phyloP scores from a whole-genome alignment of 2,797 vertebrate species.

The Melanogrammus aeglefinus region DNA sequence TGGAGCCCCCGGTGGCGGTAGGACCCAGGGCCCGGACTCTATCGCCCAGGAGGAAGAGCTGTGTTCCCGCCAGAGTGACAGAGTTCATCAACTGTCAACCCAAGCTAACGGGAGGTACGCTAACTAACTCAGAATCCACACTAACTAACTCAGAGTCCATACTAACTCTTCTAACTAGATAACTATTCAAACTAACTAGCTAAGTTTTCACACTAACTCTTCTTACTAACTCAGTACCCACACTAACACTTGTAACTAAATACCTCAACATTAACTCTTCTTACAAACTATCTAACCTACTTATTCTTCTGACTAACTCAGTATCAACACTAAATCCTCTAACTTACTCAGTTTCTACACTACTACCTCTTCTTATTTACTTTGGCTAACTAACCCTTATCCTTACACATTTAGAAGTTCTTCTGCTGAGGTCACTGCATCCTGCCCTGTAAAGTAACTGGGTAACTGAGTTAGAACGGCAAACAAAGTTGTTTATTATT shows the following conservation, averaged over 20 bases:
- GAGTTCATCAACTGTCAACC: constrained; percentile 93
- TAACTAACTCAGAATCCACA: not conserved
- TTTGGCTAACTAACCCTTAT: too few species aligned
- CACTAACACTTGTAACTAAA: not conserved
- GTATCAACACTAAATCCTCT: not conserved
- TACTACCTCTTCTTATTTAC: too few species aligned
- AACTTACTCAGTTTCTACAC: too few species aligned
- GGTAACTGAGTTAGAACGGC: too few species aligned
- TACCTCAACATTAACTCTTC: not conserved
- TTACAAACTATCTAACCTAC: not conserved
- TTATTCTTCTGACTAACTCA: not conserved
- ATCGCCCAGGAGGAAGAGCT: constrained; percentile 51
- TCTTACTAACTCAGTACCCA: too few species aligned
- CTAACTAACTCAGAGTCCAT: too few species aligned
- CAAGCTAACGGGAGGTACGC: constrained; percentile 86
- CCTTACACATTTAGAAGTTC: too few species aligned
- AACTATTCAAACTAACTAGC: not conserved
- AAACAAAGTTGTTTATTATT: not conserved
- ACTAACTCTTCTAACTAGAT: not conserved
- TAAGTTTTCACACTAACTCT: too few species aligned
- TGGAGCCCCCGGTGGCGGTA: constrained; percentile 14
- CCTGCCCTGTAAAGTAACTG: too few species aligned
- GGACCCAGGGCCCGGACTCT: constrained; percentile 19
- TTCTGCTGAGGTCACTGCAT: too few species aligned
- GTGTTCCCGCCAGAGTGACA: constrained; percentile 65